These are phyloP conservation scores for Phyllostomus discolor DNA, from an alignment of 2,113 vertebrate species.

Conservation along the genomic window DNA sequence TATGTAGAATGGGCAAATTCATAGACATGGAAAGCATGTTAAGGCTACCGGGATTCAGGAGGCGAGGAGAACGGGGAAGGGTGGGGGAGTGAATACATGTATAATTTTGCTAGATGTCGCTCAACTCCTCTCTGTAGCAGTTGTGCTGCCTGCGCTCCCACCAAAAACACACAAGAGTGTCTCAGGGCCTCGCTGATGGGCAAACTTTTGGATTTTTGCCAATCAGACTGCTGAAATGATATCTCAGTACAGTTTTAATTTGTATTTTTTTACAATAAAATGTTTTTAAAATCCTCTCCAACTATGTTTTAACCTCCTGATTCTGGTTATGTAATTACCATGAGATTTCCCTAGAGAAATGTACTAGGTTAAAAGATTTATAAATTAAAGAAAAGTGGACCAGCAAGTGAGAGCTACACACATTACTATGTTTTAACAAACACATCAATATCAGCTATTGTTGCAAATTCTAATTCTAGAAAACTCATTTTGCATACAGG, in stretches of 20 bases:
- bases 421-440: neutral
- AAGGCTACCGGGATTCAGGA: neutral
- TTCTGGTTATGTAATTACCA: neutral
- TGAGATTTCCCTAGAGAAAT: neutral
- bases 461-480: neutral
- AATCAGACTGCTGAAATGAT: neutral
- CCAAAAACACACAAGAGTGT: neutral
- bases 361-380: neutral
- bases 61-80: neutral
- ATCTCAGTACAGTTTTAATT: neutral
- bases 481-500: neutral
- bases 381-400: neutral
- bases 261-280: neutral
- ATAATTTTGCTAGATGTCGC: neutral
- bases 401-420: neutral
- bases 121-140: accelerated
- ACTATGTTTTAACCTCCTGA: neutral
- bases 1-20: no score
- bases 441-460: neutral
- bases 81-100: neutral
- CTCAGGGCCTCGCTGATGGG: neutral
- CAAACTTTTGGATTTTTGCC: neutral
- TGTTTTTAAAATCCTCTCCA: neutral
- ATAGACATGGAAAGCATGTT: neutral
- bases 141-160: no score